Base-by-base conservation (phyloP, 1,140 invertebrate species). In the Heliconius himera region DNA sequence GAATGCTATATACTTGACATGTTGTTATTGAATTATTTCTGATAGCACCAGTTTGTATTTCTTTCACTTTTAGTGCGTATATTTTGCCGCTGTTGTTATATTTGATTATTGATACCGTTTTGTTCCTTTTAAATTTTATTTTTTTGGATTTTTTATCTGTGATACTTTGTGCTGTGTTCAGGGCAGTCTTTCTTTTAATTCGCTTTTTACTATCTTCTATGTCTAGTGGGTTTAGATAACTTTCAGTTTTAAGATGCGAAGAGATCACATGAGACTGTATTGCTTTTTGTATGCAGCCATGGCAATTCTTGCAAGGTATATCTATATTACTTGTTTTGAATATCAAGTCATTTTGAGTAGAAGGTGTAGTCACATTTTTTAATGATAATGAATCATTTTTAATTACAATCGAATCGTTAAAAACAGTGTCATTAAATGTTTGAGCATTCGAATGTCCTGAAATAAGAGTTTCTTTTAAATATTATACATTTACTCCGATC, bases 51-150 rank as follows among this genome's bases (percentile, higher is more conserved):
- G 9, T 84, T 83, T 38, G 66, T 81, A 81, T 84, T 82, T 91
- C 92, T 79, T 88, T 91, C n/a, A 93, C 77, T 83, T 91, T 90
- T 41, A 93, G 51, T 13, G 88, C 92, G 73, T 88, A 89, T 49
- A 92, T 80, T 77, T 89, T 81, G 22, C 84, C 89, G 9, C 87
- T 82, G 20, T 85, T 79, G 56, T 85, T 89, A 33, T 91, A 91
- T 82, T 92, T 92, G 22, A 86, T 89, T 13, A 93, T 85, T 8
- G 85, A 83, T 3, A 88, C 76, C 3, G 82, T 72, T 83, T 87
- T 90, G 66, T 80, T 85, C 20, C 82, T 88, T 81, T 86, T 89
- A 1, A 73, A 56, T 76, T 83, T 85, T 77, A 73, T 60, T 74
- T 82, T 85, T 76, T 89, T 86, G 6, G 66, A 20, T 78, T 77